Base-by-base conservation (phyloP, 1,140 invertebrate genomes). In the Pollicipes pollicipes region DNA sequence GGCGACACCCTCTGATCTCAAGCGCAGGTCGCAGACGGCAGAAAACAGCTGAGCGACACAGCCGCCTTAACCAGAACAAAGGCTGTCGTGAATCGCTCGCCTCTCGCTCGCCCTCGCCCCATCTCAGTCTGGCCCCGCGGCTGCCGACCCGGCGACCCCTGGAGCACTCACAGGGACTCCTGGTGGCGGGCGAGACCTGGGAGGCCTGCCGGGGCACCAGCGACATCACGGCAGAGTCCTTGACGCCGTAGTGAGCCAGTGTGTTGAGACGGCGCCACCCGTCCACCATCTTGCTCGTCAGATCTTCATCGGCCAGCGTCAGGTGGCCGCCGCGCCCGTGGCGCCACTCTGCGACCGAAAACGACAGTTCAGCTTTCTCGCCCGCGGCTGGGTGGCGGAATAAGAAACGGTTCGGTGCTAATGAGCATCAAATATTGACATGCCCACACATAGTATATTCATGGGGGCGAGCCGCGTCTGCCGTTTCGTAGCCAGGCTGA, bases 201-300 rank as follows among this genome's bases (percentile, higher is more conserved):
- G 45, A 10, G 45, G 13, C 45, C 17, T 58, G 45, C 3, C 90
- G 83, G 0, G 90, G 89, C 76, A 95, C 91, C 63, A 97, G 80
- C 3, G 90, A 93, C 91, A 96, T 93, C 21, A 95, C 87, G 6
- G 93, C 92, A n/a, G 90, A 91, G 78, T 95, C 91, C 77, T 92
- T 91, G 4, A 97, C 89, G 21, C 93, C 92, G 78, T 97, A 97
- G 80, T 96, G 93, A 26, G 88, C 87, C 29, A 97, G 81, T 0
- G 93, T 96, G 78, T 97, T 96, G 21, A 97, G 81, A 78, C 90
- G 90, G 77, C 90, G 88, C 91, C 91, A 95, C 26, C 90, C 90
- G 24, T 72, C 70, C 26, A 76, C 88, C 79, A 28, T 88, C 82
- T 95, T 93, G 3, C 90, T 93, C 4, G 93, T 95, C 3, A 94